A percentile compares a stretch with the other conserved stretches of the same genome.
Conservation (phyloP, 2,113 vertebrate species). For the Orthonyx spaldingii region DNA sequence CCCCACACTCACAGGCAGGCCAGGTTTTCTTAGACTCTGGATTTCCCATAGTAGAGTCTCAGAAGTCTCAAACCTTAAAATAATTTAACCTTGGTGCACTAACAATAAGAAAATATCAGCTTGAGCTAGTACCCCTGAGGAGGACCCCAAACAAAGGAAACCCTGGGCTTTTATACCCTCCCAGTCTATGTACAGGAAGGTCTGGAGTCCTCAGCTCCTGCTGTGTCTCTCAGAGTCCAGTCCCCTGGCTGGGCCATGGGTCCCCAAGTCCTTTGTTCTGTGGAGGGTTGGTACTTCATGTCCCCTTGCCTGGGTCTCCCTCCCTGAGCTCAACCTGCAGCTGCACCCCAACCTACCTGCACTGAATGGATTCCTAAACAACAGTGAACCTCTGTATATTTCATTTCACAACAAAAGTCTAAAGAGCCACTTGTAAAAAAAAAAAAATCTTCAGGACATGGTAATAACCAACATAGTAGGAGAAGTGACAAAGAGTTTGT, state of each 20-base stretch:
- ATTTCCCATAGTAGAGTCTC: neutral
- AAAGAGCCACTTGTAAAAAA: neutral
- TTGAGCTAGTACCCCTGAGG: neutral
- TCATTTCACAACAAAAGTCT: neutral
- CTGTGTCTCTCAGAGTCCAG: rapidly evolving
- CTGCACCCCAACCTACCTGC: rapidly evolving
- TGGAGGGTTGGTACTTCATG: neutral
- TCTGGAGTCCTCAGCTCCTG: neutral
- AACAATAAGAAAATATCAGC: neutral
- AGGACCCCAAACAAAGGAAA: neutral
- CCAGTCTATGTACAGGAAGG: neutral
- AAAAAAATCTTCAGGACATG: rapidly evolving
- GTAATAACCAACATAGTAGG: neutral
- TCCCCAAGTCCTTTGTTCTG: neutral
- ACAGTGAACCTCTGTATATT: neutral
- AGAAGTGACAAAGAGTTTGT: neutral
- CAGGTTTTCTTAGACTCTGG: neutral
- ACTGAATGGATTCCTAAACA: neutral
- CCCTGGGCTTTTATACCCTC: neutral
- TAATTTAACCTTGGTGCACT: neutral
- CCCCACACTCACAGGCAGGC: neutral
- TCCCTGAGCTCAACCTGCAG: neutral
- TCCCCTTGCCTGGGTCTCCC: neutral
- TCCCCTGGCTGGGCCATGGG: no score
- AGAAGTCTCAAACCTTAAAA: neutral